A percentile compares a stretch with the other conserved stretches of the same genome.
Evolutionary conservation across 2,797 vertebrate genomes (phyloP).

Genomic region (Nannoperca australis): DNA sequence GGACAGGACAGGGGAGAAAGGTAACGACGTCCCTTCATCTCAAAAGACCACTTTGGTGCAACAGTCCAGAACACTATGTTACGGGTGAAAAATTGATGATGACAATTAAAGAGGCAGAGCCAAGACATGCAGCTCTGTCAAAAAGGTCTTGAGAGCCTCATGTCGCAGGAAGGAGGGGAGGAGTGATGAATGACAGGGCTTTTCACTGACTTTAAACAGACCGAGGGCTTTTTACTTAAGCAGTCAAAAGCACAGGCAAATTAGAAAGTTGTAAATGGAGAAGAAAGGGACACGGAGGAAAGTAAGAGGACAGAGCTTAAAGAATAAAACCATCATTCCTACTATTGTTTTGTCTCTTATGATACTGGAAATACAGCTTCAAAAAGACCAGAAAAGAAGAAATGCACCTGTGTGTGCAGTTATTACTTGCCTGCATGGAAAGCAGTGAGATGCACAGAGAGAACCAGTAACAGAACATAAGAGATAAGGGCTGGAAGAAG

Average conservation of each 20-base stretch:
- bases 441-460: conserved; percentile 11
- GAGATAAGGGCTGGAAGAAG: conserved; percentile 19
- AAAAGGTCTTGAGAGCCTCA: conserved; percentile 22
- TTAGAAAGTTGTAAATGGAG: background rate
- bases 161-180: conserved; percentile 28
- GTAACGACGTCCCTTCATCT: conserved; percentile 19
- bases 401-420: background rate
- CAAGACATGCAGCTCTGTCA: background rate
- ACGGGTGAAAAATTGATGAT: conserved; percentile 37
- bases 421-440: background rate
- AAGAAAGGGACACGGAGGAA: background rate
- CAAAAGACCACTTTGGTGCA: background rate
- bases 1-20: conserved; percentile 13
- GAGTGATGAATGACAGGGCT: conserved; percentile 25
- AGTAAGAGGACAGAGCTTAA: background rate
- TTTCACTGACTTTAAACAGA: conserved; percentile 28
- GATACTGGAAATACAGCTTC: background rate
- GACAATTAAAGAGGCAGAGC: conserved; percentile 23
- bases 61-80: conserved; percentile 37
- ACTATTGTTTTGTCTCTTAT: background rate
- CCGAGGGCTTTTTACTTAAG: background rate
- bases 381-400: conserved; percentile 1
- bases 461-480: conserved; percentile 28
- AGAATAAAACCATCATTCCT: background rate
- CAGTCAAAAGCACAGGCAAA: background rate